Evolutionary conservation across 2,113 vertebrate genomes (phyloP), one percentile per base, ranked within the genome.

Genomic region (Phocoena sinus): DNA sequence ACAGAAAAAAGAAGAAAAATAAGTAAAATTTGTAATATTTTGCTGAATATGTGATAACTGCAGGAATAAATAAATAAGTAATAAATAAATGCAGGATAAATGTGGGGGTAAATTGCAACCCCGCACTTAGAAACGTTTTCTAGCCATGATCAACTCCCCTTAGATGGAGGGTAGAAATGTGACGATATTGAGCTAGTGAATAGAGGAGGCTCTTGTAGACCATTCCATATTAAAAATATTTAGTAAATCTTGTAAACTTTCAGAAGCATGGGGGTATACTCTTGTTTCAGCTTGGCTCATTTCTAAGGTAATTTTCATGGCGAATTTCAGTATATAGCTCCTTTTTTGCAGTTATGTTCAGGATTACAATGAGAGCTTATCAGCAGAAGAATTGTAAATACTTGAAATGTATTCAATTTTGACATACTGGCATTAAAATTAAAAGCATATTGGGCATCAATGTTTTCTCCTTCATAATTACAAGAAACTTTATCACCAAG

Each of bases 391-490:
- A n/a, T 4, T 44, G 28, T n/a, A 26, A 47, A 13, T 50, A 26
- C n/a, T 91, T 84, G 17, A 44, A 87, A n/a, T 77, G 26, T 56
- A 83, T 92, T 94, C 50, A 60, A 28, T 62, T 76, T 36, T 80
- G 76, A 56, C 33, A 56, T 3, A 56, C 11, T 80, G 31, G 21
- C 10, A 71, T 31, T 85, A 89, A 94, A 82, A 62, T 38, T 88
- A 95, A 88, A 95, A 95, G 38, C 14, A 31, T 21, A 38, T 73
- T 68, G 73, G 8, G 18, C 70, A 47, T 86, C 20, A 91, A 2
- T 70, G 12, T 83, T 96, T 96, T 63, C 77, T 89, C 74, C 83
- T 96, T 53, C 38, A 67, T 80, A 96, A 67, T 67, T 89, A 92
- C 1, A 92, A 28, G 14, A 86, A 92, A 90, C 8, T 50, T 77